Evolutionary conservation across 1,140 invertebrate species (phyloP).

Genomic region (Drosophila persimilis): DNA sequence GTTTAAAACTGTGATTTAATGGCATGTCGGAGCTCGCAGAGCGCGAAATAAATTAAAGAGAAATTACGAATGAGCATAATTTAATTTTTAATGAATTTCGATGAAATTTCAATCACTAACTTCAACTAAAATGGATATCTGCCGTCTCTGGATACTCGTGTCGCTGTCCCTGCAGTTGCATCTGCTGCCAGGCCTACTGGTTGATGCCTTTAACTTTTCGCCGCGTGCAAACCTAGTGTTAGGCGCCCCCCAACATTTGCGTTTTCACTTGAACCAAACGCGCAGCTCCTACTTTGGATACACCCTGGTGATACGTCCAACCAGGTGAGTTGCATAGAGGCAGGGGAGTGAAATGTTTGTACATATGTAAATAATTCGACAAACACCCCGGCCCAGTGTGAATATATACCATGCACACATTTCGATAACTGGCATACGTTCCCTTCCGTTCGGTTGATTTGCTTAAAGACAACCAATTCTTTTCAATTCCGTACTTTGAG

Average conservation of each 20-base stretch:
- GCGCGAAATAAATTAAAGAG: constrained; percentile 14
- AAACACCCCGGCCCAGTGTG: background rate
- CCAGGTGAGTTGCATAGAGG: constrained; percentile 59
- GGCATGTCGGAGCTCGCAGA: constrained; percentile 12
- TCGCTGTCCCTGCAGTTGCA: constrained; percentile 12
- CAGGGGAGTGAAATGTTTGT: background rate
- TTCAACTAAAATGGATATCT: constrained; percentile 37
- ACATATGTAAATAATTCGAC: constrained; percentile 14
- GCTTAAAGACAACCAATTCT: constrained; percentile 15
- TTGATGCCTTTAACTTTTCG: constrained; percentile 65
- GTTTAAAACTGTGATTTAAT: constrained; percentile 68
- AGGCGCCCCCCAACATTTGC: constrained; percentile 48
- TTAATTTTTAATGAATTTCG: constrained; percentile 48
- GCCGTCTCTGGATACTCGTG: background rate
- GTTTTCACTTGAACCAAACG: constrained; percentile 60
- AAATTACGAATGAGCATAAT: constrained; percentile 54
- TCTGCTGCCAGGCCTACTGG: background rate
- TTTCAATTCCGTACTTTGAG: constrained; percentile 13
- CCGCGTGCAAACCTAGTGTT: constrained; percentile 65
- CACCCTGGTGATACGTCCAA: constrained; percentile 71
- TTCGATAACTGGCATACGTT: background rate
- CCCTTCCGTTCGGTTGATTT: constrained; percentile 1
- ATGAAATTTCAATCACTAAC: constrained; percentile 28
- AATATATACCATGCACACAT: background rate
- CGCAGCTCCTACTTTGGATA: constrained; percentile 81